phyloP scores from a whole-genome alignment of 2,113 vertebrate species.

The Synodontis membranacea region DNA sequence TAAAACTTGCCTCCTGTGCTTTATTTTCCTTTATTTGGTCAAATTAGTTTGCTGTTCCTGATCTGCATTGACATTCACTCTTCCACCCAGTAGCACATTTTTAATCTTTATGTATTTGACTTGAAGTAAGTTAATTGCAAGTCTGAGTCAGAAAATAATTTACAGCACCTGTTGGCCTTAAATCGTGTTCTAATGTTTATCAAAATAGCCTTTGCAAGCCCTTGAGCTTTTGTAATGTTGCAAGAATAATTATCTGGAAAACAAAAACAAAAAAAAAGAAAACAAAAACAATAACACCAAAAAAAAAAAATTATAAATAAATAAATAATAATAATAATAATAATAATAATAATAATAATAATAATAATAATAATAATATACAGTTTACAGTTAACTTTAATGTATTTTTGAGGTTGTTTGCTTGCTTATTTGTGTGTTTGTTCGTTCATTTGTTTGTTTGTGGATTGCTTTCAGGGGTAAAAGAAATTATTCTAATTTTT shows the following conservation, averaged over 20 bases:
- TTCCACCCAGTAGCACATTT: slow-evolving; percentile 16
- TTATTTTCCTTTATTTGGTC: slow-evolving; percentile 13
- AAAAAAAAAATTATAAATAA: background rate
- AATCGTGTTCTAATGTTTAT: slow-evolving; percentile 20
- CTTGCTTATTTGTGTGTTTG: background rate
- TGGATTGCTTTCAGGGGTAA: background rate
- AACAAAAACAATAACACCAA: background rate
- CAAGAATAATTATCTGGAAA: background rate
- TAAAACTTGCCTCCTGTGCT: slow-evolving; percentile 17
- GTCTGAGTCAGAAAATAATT: slow-evolving; percentile 40
- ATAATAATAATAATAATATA: background rate
- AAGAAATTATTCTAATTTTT: background rate
- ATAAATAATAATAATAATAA: background rate
- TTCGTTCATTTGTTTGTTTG: background rate
- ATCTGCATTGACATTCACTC: slow-evolving; percentile 23
- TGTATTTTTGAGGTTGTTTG: background rate
- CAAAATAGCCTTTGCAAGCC: background rate
- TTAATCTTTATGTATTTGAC: slow-evolving; percentile 25
- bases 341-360: no score
- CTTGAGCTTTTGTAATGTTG: background rate
- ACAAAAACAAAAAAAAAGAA: background rate
- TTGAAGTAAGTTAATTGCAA: slow-evolving; percentile 35
- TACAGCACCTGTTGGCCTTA: slow-evolving; percentile 35
- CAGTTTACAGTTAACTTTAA: background rate
- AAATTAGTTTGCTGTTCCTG: slow-evolving; percentile 20